Base-by-base conservation (phyloP, 2,113 vertebrate genomes). In the Chamaetylas fuelleborni region DNA sequence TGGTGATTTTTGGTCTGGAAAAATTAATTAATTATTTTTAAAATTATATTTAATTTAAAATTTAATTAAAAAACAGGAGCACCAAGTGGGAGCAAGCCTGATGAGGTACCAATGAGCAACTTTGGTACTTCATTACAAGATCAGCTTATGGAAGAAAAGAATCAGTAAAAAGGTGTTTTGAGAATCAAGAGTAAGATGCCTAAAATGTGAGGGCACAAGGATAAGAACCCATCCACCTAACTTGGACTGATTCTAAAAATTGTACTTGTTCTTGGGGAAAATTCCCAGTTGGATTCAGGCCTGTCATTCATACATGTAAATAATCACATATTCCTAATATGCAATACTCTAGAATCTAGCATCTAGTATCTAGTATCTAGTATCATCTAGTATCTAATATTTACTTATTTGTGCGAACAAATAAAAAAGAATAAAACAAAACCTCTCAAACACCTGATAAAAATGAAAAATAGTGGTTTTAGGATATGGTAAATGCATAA, bases 361-460 rank as follows among this genome's bases (percentile, higher is more conserved):
- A 19, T 43, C 43, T 43, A 43, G 43, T 42, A 16, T 42, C 40
- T 42, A 42, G 6, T 42, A 42, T 42, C 40, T 42, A 42, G 40
- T 6, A 42, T 42, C 14, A 18, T 43, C 43, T 43, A 43, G 43
- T 43, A 15, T 45, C 43, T 45, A 45, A 19, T 45, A 45, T 45
- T 45, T 45, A 45, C 19, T 45, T 45, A 45, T 19, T 23, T 77
- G 11, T 42, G 2, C 3, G 31, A 60, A 2, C 40, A 6, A 69
- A 9, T 18, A 76, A 90, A 62, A 47, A 61, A 51, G 13, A 53
- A 29, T 4, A 29, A 54, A 69, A 34, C 2, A 17, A 62, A 60
- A 45, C 2, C 0, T 8, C 11, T 4, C 6, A 36, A 14, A 3
- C 2, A 15, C 2, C 48, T 48, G 36, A 58, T 33, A 71, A 53